Base-by-base conservation (phyloP, 2,797 vertebrate genomes). In the Chiroxiphia lanceolata region DNA sequence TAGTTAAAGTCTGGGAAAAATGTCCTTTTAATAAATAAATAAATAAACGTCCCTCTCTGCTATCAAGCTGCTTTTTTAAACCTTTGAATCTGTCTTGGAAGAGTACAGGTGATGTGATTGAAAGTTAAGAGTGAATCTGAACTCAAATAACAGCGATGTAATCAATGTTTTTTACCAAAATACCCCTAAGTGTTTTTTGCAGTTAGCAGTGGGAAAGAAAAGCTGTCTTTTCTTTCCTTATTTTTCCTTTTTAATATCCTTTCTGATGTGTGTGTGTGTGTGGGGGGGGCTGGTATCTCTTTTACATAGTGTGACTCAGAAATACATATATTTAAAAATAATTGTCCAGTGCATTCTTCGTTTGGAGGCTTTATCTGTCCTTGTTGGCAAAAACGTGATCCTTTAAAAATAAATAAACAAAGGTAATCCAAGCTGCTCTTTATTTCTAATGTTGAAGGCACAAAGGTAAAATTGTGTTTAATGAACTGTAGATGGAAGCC, bases 1-100 rank as follows among this genome's bases (percentile, higher is more conserved):
- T 98, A 98, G 98, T 97, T 97, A 98, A 98, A 98, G 97, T 97
- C 97, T 98, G 97, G 98, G 97, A 97, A 97, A 96, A 97, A 97
- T 76, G 89, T 71, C 93, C 93, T 94, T 97, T 96, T 95, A 96
- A 97, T 97, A 97, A 97, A 94, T 92, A 94, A 92, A 81, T 87
- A 84, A 93, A 81, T 77, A 65, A 82, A 56, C 9, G 20, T 21
- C 16, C 54, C 11, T 97, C 93, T 97, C 86, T 95, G 54, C 76
- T 96, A 96, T 93, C 95, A 91, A 76, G 94, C 82, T 96, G 80
- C 83, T 91, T 94, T 90, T 92, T 92, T 89, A 96, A 95, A 95
- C 70, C 87, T 96, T 96, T 97, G 97, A 95, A 95, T 98, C 89
- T 94, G 53, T 95, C 97, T 97, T 90, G 92, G 93, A 93, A 91